These are phyloP conservation scores for Chromoteleia sp. DNA, from an alignment of 2,888 invertebrate species.

Conservation along the genomic window DNA sequence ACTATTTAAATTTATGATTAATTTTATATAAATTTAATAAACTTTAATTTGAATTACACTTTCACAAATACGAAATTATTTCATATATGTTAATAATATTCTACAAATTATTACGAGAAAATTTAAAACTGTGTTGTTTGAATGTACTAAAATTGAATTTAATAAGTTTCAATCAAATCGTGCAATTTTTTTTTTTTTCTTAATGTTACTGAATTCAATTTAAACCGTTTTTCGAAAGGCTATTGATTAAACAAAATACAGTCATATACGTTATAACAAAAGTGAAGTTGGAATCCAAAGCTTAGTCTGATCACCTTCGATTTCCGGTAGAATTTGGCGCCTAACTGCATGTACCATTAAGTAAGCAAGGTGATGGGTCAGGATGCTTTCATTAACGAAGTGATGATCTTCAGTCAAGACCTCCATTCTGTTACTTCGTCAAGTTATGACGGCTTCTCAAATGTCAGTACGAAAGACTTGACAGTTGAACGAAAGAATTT, in stretches of 20 bases:
- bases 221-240: not conserved
- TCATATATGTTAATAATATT: too few species aligned
- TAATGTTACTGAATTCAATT: not conserved
- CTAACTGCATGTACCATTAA: slow-evolving; percentile 33
- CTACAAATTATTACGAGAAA: too few species aligned
- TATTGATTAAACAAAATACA: slow-evolving; percentile 4
- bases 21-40: too few species aligned
- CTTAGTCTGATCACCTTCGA: slow-evolving; percentile 34
- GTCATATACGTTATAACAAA: slow-evolving; percentile 19
- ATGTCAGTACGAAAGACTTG: slow-evolving; percentile 28
- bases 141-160: too few species aligned
- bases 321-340: slow-evolving; percentile 45
- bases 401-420: slow-evolving; percentile 75
- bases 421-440: slow-evolving; percentile 57
- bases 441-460: slow-evolving; percentile 46
- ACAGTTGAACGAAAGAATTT: slow-evolving; percentile 28
- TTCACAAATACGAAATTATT: too few species aligned
- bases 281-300: slow-evolving; percentile 18
- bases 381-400: slow-evolving; percentile 73
- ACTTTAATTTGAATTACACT: too few species aligned
- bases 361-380: slow-evolving; percentile 56
- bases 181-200: not conserved
- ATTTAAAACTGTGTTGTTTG: too few species aligned
- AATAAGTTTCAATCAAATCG: too few species aligned
- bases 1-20: too few species aligned